phyloP scores from a whole-genome alignment of 1,140 invertebrate species.

The Gonioctena quinquepunctata region DNA sequence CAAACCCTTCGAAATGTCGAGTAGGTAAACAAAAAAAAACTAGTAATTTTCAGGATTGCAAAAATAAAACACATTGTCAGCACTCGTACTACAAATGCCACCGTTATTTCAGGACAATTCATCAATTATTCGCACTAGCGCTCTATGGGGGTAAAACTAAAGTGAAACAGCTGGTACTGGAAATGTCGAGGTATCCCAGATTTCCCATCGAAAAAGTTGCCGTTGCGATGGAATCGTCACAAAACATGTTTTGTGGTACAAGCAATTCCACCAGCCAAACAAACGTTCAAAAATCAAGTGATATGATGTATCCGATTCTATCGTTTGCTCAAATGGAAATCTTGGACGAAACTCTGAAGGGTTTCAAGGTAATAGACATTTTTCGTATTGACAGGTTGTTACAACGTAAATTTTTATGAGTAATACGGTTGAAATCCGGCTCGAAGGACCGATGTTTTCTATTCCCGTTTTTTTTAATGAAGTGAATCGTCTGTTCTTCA shows the following conservation, averaged over 20 bases:
- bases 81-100: no score
- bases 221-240: background rate
- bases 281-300: background rate
- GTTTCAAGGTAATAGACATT: background rate
- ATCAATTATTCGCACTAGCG: conserved; percentile 3
- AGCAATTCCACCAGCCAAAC: background rate
- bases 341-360: conserved; percentile 10
- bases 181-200: conserved; percentile 6
- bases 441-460: no score
- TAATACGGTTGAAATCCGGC: background rate
- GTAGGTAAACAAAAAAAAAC: no score
- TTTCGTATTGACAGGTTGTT: background rate
- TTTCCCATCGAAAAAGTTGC: conserved; percentile 7
- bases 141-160: conserved; percentile 4
- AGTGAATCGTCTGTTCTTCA: background rate
- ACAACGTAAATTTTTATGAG: background rate
- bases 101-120: conserved; percentile 10
- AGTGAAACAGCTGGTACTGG: conserved; percentile 5
- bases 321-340: conserved; percentile 11
- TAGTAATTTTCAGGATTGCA: no score
- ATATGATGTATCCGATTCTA: conserved; percentile 4
- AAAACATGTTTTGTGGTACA: background rate
- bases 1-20: no score
- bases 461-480: background rate
- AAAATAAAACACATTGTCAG: no score